Evolutionary conservation across 2,888 invertebrate species (phyloP).

Genomic region (Julus scandinavius): DNA sequence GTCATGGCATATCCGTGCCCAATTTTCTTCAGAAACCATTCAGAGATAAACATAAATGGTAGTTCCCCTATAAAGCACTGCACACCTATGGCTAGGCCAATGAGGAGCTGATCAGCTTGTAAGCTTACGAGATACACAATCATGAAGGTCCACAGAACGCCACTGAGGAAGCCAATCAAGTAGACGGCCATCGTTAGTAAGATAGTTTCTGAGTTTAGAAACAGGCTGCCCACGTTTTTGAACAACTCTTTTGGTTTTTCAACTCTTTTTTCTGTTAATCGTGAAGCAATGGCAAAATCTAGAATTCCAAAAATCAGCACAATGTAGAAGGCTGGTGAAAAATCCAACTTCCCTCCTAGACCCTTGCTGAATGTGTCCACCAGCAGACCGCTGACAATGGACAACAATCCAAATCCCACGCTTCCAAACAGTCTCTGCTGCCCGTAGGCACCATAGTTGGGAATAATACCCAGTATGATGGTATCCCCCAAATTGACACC

Average conservation of each 20-base stretch:
- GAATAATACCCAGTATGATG: constrained; percentile 60
- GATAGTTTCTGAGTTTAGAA: constrained; percentile 75
- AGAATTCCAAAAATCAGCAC: constrained; percentile 66
- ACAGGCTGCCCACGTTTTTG: constrained; percentile 47
- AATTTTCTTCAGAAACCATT: constrained; percentile 84
- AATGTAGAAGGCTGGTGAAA: constrained; percentile 70
- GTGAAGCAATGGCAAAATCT: constrained; percentile 70
- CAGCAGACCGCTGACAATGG: constrained; percentile 78
- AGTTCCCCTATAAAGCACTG: constrained; percentile 76
- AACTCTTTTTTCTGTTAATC: background rate
- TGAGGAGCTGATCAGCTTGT: constrained; percentile 71
- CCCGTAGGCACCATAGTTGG: constrained; percentile 78
- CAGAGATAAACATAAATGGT: constrained; percentile 80
- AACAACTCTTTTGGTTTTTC: constrained; percentile 49
- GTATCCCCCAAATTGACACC: constrained; percentile 51
- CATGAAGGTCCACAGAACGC: constrained; percentile 81
- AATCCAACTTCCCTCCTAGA: constrained; percentile 69
- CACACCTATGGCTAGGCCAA: constrained; percentile 75
- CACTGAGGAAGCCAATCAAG: constrained; percentile 86
- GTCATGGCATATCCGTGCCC: constrained; percentile 85
- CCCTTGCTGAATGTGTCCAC: constrained; percentile 76
- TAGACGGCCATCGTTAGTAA: constrained; percentile 84
- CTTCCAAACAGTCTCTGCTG: constrained; percentile 89
- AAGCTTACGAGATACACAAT: constrained; percentile 74
- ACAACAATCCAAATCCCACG: constrained; percentile 84